Conservation (phyloP, 2,888 invertebrate genomes). For the Tethea ocularis region DNA sequence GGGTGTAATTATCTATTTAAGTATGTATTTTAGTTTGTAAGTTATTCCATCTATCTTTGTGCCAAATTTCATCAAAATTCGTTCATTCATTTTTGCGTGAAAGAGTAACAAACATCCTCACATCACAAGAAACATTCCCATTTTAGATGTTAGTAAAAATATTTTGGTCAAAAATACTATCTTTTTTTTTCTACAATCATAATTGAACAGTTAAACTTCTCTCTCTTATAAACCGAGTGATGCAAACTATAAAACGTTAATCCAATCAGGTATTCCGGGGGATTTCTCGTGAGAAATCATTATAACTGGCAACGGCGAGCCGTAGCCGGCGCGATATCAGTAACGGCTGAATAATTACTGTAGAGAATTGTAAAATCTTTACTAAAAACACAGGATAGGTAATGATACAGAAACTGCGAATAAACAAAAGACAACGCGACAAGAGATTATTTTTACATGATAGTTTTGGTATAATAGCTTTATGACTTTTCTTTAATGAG, state of each 20-base stretch:
- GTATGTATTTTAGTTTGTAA: too few species aligned
- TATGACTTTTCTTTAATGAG: too few species aligned
- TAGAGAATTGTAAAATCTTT: slow-evolving; percentile 5
- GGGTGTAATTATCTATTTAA: too few species aligned
- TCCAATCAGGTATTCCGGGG: slow-evolving; percentile 2
- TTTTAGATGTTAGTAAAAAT: too few species aligned
- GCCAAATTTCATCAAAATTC: too few species aligned
- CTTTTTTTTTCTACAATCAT: not conserved
- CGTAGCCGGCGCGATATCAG: not conserved
- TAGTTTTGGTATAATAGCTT: too few species aligned
- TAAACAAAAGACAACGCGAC: too few species aligned
- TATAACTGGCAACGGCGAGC: not conserved
- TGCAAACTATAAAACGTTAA: not conserved
- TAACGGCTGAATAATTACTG: slow-evolving; percentile 7
- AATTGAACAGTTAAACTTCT: not conserved
- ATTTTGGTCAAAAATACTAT: not conserved
- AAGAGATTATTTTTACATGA: too few species aligned
- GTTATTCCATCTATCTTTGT: too few species aligned
- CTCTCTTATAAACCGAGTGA: not conserved
- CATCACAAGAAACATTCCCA: too few species aligned
- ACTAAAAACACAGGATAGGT: not conserved
- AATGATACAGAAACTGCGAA: not conserved
- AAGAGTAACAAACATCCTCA: too few species aligned
- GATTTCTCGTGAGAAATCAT: slow-evolving; percentile 4
- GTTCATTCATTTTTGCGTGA: too few species aligned